These are phyloP conservation scores for Catamblyrhynchus diadema DNA, from an alignment of 2,797 vertebrate genomes.

Conservation along the genomic window DNA sequence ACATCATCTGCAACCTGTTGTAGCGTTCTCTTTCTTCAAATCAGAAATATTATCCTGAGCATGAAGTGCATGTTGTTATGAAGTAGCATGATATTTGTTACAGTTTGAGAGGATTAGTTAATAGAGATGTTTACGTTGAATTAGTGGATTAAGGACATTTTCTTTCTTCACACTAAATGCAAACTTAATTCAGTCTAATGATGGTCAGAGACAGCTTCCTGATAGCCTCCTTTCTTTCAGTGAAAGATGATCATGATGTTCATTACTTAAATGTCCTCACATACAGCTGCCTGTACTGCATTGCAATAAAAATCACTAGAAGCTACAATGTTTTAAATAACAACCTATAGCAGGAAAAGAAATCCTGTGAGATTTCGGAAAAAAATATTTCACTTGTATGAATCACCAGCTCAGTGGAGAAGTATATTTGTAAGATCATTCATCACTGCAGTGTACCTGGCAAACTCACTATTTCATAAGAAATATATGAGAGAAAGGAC, in stretches of 20 bases:
- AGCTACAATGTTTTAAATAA: neutral
- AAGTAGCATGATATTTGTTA: neutral
- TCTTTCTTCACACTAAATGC: neutral
- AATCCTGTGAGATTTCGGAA: neutral
- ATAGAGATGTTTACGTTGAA: neutral
- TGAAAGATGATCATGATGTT: neutral
- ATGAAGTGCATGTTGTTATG: neutral
- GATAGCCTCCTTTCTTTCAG: neutral
- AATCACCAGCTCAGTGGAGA: neutral
- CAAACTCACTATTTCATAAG: neutral
- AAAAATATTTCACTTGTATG: neutral
- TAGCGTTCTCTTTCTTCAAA: neutral
- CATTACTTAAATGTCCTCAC: neutral
- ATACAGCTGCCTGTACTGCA: neutral
- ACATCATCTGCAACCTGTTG: neutral
- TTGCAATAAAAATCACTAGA: constrained; percentile 8
- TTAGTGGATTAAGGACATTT: neutral
- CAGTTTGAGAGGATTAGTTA: neutral
- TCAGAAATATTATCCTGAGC: neutral
- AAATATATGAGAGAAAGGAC: neutral
- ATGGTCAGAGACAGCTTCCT: neutral
- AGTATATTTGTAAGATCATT: neutral
- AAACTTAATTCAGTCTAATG: neutral
- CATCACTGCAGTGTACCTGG: neutral
- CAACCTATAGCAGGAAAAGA: neutral